These are phyloP conservation scores for Dinocampus coccinellae DNA, from an alignment of 2,888 invertebrate genomes.

Conservation along the genomic window DNA sequence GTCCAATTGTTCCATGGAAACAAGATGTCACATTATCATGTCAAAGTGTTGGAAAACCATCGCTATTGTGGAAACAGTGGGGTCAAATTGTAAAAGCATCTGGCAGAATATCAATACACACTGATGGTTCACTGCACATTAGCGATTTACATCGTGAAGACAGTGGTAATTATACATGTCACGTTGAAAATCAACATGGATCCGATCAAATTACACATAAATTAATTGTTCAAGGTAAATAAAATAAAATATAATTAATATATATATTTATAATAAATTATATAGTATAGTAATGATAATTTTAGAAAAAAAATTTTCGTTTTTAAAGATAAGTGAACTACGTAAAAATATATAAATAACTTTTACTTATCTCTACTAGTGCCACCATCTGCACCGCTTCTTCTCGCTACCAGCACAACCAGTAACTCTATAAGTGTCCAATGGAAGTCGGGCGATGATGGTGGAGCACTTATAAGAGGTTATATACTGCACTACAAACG, in stretches of 20 bases:
- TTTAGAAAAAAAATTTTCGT: background rate
- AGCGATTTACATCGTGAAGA: conserved; percentile 85
- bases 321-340: background rate
- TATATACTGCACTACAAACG: conserved; percentile 92
- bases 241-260: background rate
- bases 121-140: conserved; percentile 81
- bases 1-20: conserved; percentile 80
- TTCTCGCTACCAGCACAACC: conserved; percentile 85
- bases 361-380: conserved; percentile 71
- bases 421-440: conserved; percentile 86
- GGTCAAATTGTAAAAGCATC: conserved; percentile 80
- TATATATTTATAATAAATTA: too few species aligned
- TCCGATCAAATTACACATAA: conserved; percentile 86
- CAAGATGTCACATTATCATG: conserved; percentile 87
- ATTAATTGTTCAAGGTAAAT: conserved; percentile 72
- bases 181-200: conserved; percentile 87
- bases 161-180: conserved; percentile 91
- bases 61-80: conserved; percentile 84
- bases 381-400: conserved; percentile 87
- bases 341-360: background rate
- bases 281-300: too few species aligned
- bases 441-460: conserved; percentile 86
- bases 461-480: conserved; percentile 76
- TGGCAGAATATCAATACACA: conserved; percentile 76
- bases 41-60: conserved; percentile 86